Percentiles rank a stretch among this genome's conserved stretches.
These are phyloP conservation scores for Athalia circularis DNA, from an alignment of 2,888 invertebrate species.

Conservation along the genomic window DNA sequence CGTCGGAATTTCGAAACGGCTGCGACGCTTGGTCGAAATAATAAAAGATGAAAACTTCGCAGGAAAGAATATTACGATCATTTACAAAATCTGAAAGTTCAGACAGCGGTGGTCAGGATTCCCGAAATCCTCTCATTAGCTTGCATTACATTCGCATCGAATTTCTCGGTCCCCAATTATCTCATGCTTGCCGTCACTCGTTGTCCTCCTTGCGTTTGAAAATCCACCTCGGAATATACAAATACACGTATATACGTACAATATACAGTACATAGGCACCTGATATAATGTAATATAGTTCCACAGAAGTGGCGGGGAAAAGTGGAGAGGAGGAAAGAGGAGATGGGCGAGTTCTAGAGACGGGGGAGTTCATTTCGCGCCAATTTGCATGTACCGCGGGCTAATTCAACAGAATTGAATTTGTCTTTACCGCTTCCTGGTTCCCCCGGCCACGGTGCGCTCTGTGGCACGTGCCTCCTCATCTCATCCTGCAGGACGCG, in stretches of 20 bases:
- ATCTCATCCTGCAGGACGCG: conserved; percentile 31
- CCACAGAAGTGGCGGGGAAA: too few species aligned
- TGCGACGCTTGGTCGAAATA: too few species aligned
- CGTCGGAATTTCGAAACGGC: too few species aligned
- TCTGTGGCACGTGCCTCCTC: conserved; percentile 60
- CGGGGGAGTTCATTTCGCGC: conserved; percentile 70
- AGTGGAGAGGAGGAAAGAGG: too few species aligned
- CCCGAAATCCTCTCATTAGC: conserved; percentile 67
- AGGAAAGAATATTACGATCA: too few species aligned
- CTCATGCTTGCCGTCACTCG: conserved; percentile 54
- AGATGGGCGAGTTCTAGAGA: too few species aligned
- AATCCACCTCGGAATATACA: conserved; percentile 56
- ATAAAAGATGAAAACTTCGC: too few species aligned
- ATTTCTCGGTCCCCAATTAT: conserved; percentile 71
- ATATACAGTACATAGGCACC: conserved; percentile 69
- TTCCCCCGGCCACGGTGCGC: not conserved
- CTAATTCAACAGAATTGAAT: conserved; percentile 71
- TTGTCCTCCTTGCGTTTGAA: conserved; percentile 43
- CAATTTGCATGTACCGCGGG: conserved; percentile 72
- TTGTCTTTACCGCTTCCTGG: conserved; percentile 64
- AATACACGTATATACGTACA: conserved; percentile 67
- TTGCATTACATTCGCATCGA: conserved; percentile 61
- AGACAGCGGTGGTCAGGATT: too few species aligned
- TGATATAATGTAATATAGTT: conserved; percentile 72
- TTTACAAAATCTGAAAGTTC: conserved; percentile 48